Evolutionary conservation across 1,140 invertebrate genomes (phyloP), one percentile per base, ranked within the genome.

Genomic region (Aleiodes sp.): DNA sequence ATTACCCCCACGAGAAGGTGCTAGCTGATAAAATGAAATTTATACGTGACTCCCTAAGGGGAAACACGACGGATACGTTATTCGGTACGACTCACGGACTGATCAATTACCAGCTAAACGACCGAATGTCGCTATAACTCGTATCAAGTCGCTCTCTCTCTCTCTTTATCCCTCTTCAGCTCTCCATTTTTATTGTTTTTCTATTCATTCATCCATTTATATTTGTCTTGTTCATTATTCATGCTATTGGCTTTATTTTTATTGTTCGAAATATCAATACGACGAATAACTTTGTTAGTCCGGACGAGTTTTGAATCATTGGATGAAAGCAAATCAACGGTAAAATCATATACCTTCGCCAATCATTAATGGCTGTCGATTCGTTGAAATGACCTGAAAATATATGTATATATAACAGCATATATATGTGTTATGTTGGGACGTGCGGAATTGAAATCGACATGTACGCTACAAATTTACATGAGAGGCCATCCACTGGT

Each of bases 11-110:
- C 62, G 70, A 72, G 70, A 72, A 72, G 61, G 70, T 68, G 43
- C 37, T 66, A 65, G 61, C 65, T 72, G 70, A 72, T 72, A 72
- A 72, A 72, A 68, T 65, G 31, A 72, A 72, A 68, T 72, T 67
- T 68, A 68, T 68, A 66, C 61, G 28, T 39, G 9, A 52, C 29
- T 56, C 60, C 41, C 67, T n/a, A 4, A 43, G 60, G 67, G 61
- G 14, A 37, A 60, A 28, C 43, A 39, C 60, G 67, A 69, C 46
- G 31, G 26, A 63, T 69, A 52, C 39, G 66, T 63, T 69, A 63
- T 69, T 69, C 57, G 19, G n/a, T 35, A 29, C 59, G 28, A 69
- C 56, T 59, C 26, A 31, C 21, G 39, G 67, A 7, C 61, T 69
- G 67, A 69, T 69, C 57, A 69, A 69, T 69, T 63, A 69, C 60